Conservation (phyloP, 2,888 invertebrate species). For the Dione juno region DNA sequence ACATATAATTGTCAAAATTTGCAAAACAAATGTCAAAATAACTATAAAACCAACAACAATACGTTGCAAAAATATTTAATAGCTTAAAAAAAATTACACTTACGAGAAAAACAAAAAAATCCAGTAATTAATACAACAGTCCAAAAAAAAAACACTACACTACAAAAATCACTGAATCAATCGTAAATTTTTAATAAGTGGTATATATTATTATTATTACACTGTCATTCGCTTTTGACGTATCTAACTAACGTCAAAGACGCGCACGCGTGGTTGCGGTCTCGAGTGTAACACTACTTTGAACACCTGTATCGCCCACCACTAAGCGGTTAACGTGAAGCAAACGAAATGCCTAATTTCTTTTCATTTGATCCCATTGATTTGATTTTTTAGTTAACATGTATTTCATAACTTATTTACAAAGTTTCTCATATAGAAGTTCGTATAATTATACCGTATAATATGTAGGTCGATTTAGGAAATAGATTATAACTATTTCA, state of each 20-base stretch:
- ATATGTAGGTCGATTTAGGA: neutral
- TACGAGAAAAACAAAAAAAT: neutral
- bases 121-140: neutral
- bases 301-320: slow-evolving; percentile 59
- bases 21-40: neutral
- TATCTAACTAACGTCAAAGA: too few species aligned
- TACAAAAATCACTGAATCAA: slow-evolving; percentile 5
- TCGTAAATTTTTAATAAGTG: neutral
- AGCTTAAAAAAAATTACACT: neutral
- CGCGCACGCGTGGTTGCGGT: slow-evolving; percentile 66
- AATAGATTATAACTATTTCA: neutral
- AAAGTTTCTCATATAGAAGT: too few species aligned
- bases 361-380: neutral
- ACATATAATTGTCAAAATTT: too few species aligned
- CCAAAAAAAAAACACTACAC: slow-evolving; percentile 9
- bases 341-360: slow-evolving; percentile 6
- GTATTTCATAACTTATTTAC: too few species aligned
- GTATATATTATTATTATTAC: neutral
- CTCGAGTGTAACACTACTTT: slow-evolving; percentile 69
- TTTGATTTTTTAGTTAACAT: neutral
- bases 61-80: neutral
- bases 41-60: neutral
- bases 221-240: slow-evolving; percentile 19
- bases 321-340: slow-evolving; percentile 43
- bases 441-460: neutral